These are phyloP conservation scores for Pterois miles DNA, from an alignment of 2,797 vertebrate species.

Conservation along the genomic window DNA sequence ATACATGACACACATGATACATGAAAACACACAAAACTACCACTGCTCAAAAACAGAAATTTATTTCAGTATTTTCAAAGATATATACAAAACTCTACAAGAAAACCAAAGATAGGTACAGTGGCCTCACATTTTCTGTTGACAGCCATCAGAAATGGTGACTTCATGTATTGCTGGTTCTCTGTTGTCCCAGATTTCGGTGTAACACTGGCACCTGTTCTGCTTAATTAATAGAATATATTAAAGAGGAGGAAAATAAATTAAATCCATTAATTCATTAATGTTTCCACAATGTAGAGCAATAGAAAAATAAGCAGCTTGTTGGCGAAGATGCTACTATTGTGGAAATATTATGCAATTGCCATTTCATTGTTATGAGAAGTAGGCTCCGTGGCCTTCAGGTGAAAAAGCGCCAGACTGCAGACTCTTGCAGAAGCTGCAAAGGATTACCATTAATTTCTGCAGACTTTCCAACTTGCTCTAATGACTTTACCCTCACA, in stretches of 20 bases:
- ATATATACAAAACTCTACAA: too few species aligned
- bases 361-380: neutral
- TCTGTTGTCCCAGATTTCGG: too few species aligned
- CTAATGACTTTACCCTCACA: slow-evolving; percentile 41
- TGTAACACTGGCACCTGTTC: slow-evolving; percentile 42
- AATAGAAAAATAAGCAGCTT: neutral
- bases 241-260: slow-evolving; percentile 26
- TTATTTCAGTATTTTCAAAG: too few species aligned
- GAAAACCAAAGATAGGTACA: too few species aligned
- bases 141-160: too few species aligned
- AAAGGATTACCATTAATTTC: slow-evolving; percentile 3
- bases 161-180: too few species aligned
- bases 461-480: slow-evolving; percentile 31
- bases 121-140: too few species aligned
- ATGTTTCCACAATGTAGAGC: slow-evolving; percentile 31
- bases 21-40: too few species aligned
- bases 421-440: slow-evolving; percentile 23
- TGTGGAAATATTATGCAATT: neutral
- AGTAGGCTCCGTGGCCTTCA: slow-evolving; percentile 15
- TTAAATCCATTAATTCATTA: slow-evolving; percentile 46
- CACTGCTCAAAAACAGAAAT: too few species aligned
- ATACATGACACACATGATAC: too few species aligned
- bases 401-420: slow-evolving; percentile 10
- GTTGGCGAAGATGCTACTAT: neutral
- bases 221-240: slow-evolving; percentile 53